Conservation (phyloP, 1,140 invertebrate species). For the Drosophila jambulina region DNA sequence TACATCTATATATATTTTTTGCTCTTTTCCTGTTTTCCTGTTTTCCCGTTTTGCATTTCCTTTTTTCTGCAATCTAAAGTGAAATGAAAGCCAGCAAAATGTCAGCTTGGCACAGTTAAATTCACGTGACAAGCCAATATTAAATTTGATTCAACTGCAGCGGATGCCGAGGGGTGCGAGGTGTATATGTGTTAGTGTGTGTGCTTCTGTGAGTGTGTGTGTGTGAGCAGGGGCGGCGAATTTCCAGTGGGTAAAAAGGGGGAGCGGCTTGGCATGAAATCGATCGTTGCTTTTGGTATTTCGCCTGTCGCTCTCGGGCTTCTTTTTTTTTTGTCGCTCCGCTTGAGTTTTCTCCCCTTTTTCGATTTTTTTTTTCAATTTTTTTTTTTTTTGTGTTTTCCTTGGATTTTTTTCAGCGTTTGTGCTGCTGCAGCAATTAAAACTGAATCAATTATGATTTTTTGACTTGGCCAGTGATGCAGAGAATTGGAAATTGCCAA, state of each 20-base stretch:
- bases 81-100: conserved; percentile 54
- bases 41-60: neutral
- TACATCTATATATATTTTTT: neutral
- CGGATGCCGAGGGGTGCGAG: conserved; percentile 8
- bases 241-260: conserved; percentile 4
- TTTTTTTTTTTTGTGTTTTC: conserved; percentile 17
- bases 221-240: conserved; percentile 1
- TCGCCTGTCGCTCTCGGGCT: conserved; percentile 50
- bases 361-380: conserved; percentile 16
- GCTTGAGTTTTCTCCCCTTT: neutral
- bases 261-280: conserved; percentile 56
- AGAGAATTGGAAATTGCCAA: conserved; percentile 54
- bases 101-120: conserved; percentile 70
- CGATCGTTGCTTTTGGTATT: conserved; percentile 60
- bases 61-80: conserved; percentile 48
- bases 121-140: conserved; percentile 80
- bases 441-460: conserved; percentile 80
- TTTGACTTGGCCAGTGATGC: conserved; percentile 65
- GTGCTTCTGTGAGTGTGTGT: neutral
- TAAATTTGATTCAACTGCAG: conserved; percentile 73
- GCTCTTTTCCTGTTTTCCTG: neutral
- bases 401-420: conserved; percentile 5
- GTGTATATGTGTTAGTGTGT: neutral
- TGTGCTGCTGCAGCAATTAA: conserved; percentile 68
- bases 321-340: conserved; percentile 10